A percentile compares a stretch with the other conserved stretches of the same genome.
Evolutionary conservation across 2,888 invertebrate species (phyloP).

Genomic region (Bombylius discolor): DNA sequence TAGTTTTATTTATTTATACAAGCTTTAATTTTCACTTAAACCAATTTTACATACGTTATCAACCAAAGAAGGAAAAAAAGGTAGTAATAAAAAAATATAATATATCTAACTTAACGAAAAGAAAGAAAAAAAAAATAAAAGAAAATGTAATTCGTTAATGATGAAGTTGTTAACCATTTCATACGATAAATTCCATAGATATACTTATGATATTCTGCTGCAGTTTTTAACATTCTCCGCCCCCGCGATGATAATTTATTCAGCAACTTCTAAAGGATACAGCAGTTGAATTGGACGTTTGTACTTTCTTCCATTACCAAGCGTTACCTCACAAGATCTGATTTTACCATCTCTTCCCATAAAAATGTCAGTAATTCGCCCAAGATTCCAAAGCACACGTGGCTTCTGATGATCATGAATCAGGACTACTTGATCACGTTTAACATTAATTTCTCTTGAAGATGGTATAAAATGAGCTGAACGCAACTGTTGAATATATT

Average conservation of each 20-base stretch:
- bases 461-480: not conserved
- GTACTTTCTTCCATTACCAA: not conserved
- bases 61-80: too few species aligned
- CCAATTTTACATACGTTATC: too few species aligned
- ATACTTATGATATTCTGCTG: too few species aligned
- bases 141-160: too few species aligned
- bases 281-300: not conserved
- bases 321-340: not conserved
- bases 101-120: too few species aligned
- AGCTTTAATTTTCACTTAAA: too few species aligned
- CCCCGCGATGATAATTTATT: not conserved
- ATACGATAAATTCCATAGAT: not conserved
- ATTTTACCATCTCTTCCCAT: not conserved
- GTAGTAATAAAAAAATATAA: too few species aligned
- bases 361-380: not conserved
- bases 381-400: not conserved
- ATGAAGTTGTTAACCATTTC: too few species aligned
- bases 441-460: not conserved
- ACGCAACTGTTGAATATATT: not conserved
- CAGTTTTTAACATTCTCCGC: not conserved
- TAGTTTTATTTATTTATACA: too few species aligned
- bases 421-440: not conserved
- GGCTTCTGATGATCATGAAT: not conserved
- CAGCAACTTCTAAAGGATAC: not conserved
- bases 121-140: too few species aligned